Evolutionary conservation across 1,140 invertebrate species (phyloP).

Genomic region (Spodoptera frugiperda): DNA sequence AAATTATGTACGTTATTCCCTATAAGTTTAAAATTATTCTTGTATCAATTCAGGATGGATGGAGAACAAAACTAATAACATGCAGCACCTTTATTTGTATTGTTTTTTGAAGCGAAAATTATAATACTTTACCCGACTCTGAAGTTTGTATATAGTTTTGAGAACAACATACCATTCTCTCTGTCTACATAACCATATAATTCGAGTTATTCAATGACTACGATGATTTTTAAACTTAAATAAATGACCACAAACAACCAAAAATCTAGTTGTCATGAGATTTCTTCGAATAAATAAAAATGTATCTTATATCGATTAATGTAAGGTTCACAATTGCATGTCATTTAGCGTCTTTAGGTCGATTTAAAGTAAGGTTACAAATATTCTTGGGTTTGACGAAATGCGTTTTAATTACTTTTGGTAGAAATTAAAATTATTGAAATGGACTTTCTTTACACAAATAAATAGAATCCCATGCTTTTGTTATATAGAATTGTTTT

Average conservation of each 20-base stretch:
- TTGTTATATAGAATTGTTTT: no score
- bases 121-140: no score
- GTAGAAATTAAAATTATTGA: not conserved
- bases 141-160: no score
- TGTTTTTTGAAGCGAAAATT: no score
- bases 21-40: no score
- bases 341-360: not conserved
- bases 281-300: conserved; percentile 22
- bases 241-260: conserved; percentile 16
- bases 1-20: no score
- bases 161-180: no score
- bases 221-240: conserved; percentile 21
- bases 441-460: no score
- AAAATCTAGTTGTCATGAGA: conserved; percentile 23
- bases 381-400: not conserved
- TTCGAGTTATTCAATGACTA: conserved; percentile 19
- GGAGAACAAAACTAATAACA: no score
- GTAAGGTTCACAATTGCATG: conserved; percentile 17
- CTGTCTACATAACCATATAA: not conserved
- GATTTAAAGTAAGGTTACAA: not conserved
- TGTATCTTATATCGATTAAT: not conserved
- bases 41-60: no score
- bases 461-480: no score
- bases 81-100: no score
- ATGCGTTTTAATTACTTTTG: not conserved